Evolutionary conservation across 2,113 vertebrate species (phyloP), one percentile per base, ranked within the genome.

Genomic region (Hippopotamus amphibius): DNA sequence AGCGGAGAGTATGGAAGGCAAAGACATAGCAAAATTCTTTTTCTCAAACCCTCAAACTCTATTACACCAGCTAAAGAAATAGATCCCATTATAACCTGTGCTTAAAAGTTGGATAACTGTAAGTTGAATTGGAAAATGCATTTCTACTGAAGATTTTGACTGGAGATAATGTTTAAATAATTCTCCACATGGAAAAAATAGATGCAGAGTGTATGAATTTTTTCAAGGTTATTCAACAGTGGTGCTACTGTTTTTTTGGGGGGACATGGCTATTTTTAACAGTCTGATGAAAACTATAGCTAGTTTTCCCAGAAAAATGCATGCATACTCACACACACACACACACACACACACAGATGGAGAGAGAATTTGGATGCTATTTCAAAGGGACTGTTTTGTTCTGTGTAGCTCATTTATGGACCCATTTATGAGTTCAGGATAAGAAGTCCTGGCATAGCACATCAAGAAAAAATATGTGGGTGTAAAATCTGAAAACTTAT

Each of bases 151-250:
- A 9, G n/a, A 41, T 63, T 6, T 37, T 87, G 55, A 90, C 5
- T 28, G 41, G 17, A 84, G 50, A 88, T 94, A 88, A 63, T 6
- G 72, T 37, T 96, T n/a, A 93, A 76, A 77, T 96, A 57, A 69
- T 71, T 92, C 92, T 37, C n/a, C 15, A 53, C 6, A 24, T 68
- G 28, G 24, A 37, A 92, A 92, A 74, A 80, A 61, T 22, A 55
- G 15, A 84, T 5, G 26, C 33, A 89, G 28, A 59, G 65, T 8
- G 1, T 22, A 22, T 13, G 17, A 46, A 33, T 77, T 57, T 1
- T 65, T 96, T 93, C 65, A 82, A 88, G 24, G 72, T 91, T 43
- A 84, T n/a, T 30, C 2, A 30, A 48, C 13, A 61, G 21, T 71
- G 17, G 43, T 74, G 53, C 22, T 55, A 17, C 68, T 81, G 14